Evolutionary conservation across 1,140 invertebrate genomes (phyloP).

Genomic region (Nasonia vitripennis): DNA sequence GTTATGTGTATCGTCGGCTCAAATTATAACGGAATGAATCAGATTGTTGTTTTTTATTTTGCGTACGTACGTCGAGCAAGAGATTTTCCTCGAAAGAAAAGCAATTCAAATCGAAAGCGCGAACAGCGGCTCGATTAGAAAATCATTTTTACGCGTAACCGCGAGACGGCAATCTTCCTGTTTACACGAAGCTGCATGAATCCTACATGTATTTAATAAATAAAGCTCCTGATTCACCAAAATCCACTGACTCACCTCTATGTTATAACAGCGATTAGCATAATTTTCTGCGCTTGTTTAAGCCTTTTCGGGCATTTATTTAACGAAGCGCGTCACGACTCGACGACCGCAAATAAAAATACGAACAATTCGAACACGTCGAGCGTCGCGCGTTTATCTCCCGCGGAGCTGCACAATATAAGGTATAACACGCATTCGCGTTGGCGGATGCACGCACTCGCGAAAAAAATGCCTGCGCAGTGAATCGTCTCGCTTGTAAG

Average conservation of each 20-base stretch:
- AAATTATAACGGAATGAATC: neutral
- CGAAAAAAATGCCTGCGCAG: conserved; percentile 31
- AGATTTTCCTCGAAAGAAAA: too few relatives aligned
- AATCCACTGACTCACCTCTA: neutral
- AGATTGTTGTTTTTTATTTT: neutral
- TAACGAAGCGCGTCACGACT: neutral
- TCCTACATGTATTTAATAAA: neutral
- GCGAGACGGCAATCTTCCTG: neutral
- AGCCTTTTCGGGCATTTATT: too few relatives aligned
- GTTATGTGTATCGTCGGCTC: neutral
- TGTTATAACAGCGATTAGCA: too few relatives aligned
- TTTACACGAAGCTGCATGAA: conserved; percentile 14
- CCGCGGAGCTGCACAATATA: neutral
- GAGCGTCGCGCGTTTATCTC: neutral
- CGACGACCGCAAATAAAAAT: neutral
- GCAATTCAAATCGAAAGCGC: too few relatives aligned
- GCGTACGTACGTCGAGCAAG: neutral
- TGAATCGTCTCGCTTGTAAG: conserved; percentile 7
- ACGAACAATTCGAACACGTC: neutral
- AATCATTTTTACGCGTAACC: conserved; percentile 1
- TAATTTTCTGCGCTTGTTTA: too few relatives aligned
- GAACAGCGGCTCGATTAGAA: too few relatives aligned
- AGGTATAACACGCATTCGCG: neutral
- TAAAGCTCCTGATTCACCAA: neutral
- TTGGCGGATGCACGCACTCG: neutral